Percentiles rank a stretch among this genome's conserved stretches.
Evolutionary conservation across 2,888 invertebrate species (phyloP).

Genomic region (Aleiodes testaceus): DNA sequence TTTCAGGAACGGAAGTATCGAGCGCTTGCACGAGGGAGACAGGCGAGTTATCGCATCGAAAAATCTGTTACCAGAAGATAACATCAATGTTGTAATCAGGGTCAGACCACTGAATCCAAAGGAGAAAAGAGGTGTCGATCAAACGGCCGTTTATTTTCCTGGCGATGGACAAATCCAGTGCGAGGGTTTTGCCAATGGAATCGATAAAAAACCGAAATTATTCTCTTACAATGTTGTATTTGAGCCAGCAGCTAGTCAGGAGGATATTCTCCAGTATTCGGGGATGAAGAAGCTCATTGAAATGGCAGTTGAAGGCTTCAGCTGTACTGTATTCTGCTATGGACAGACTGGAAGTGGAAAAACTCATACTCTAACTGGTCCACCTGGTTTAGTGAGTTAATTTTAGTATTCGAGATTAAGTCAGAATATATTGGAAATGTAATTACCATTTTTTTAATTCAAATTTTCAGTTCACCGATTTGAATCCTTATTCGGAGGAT

Average conservation of each 20-base stretch:
- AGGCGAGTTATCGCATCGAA: slow-evolving; percentile 72
- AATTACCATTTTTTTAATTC: neutral
- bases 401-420: neutral
- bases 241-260: slow-evolving; percentile 89
- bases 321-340: slow-evolving; percentile 95
- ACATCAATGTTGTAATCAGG: slow-evolving; percentile 91
- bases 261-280: slow-evolving; percentile 91
- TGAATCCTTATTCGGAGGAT: slow-evolving; percentile 81
- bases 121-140: slow-evolving; percentile 82
- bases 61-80: slow-evolving; percentile 81
- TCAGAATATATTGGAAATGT: too few species aligned
- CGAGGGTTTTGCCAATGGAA: slow-evolving; percentile 67
- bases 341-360: slow-evolving; percentile 98
- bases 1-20: slow-evolving; percentile 73
- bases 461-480: slow-evolving; percentile 77
- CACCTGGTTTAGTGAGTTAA: slow-evolving; percentile 84
- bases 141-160: slow-evolving; percentile 85
- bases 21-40: slow-evolving; percentile 73
- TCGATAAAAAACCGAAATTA: slow-evolving; percentile 83
- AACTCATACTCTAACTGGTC: slow-evolving; percentile 95
- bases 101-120: slow-evolving; percentile 87
- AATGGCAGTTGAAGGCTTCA: slow-evolving; percentile 95
- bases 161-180: slow-evolving; percentile 87
- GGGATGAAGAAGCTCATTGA: slow-evolving; percentile 92
- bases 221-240: slow-evolving; percentile 97